Conservation (phyloP, 2,888 invertebrate genomes). For the Ornithoptera alexandrae region DNA sequence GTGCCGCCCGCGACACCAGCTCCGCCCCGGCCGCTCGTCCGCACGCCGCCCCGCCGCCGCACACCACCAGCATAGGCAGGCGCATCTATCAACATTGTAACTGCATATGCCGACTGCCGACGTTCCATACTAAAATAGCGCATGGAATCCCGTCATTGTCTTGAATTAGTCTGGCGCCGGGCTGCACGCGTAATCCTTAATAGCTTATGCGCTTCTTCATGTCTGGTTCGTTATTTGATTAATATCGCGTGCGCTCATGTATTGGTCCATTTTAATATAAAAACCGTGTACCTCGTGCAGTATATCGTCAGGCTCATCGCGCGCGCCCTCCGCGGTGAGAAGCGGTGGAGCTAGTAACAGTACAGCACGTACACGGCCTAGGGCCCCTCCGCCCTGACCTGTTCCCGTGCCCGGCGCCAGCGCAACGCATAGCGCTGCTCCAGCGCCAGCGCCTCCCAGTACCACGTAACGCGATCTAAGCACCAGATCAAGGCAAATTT, state of each 20-base stretch:
- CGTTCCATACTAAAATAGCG: too few species aligned
- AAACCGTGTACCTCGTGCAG: slow-evolving; percentile 57
- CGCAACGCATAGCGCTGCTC: slow-evolving; percentile 43
- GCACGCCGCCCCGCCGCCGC: slow-evolving; percentile 39
- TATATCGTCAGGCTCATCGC: slow-evolving; percentile 83
- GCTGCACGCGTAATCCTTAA: too few species aligned
- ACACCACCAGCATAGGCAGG: slow-evolving; percentile 46
- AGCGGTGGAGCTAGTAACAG: slow-evolving; percentile 86
- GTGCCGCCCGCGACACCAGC: slow-evolving; percentile 29
- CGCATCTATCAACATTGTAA: slow-evolving; percentile 31
- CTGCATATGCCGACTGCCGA: not conserved
- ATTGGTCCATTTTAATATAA: too few species aligned
- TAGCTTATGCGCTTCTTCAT: too few species aligned
- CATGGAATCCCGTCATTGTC: too few species aligned
- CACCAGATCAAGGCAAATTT: too few species aligned
- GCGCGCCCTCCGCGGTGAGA: slow-evolving; percentile 82
- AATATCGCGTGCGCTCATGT: too few species aligned
- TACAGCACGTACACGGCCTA: slow-evolving; percentile 65
- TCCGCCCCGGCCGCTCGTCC: slow-evolving; percentile 33
- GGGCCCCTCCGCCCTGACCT: slow-evolving; percentile 49
- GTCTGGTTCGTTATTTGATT: too few species aligned
- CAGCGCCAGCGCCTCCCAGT: slow-evolving; percentile 50
- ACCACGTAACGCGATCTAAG: slow-evolving; percentile 39
- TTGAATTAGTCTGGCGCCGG: too few species aligned
- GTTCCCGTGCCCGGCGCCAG: slow-evolving; percentile 37